These are phyloP conservation scores for Prochilodus magdalenae DNA, from an alignment of 2,113 vertebrate genomes.

Conservation along the genomic window DNA sequence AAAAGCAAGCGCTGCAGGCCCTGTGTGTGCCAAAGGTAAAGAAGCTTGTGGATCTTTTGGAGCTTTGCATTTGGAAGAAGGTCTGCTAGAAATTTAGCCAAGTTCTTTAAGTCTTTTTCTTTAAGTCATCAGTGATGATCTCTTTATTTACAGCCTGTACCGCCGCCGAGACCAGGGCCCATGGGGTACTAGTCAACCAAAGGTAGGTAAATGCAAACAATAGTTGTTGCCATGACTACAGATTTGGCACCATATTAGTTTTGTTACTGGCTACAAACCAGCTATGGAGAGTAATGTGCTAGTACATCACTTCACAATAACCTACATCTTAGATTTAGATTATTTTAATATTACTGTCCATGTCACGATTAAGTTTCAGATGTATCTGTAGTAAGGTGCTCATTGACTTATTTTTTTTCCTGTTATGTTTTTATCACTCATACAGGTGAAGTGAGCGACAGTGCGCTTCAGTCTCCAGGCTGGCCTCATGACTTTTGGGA, in stretches of 20 bases:
- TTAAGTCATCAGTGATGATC: not conserved
- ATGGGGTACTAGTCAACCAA: too few species aligned
- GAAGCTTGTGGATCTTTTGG: constrained; percentile 20
- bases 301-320: too few species aligned
- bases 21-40: constrained; percentile 65
- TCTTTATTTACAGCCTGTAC: not conserved
- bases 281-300: not conserved
- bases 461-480: not conserved
- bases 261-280: not conserved
- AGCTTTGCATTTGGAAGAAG: not conserved
- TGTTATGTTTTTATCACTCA: not conserved
- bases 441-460: constrained; percentile 34
- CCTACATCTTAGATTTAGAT: too few species aligned
- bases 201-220: constrained; percentile 1
- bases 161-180: constrained; percentile 26
- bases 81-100: not conserved
- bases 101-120: not conserved
- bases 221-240: not conserved
- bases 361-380: not conserved
- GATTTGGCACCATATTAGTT: not conserved
- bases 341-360: too few species aligned
- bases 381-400: not conserved
- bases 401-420: not conserved
- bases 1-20: constrained; percentile 58
- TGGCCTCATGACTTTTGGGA: not conserved